Conservation (phyloP, 37 sponge, comb jelly and placozoan species). For the Petrosia ficiformis region DNA sequence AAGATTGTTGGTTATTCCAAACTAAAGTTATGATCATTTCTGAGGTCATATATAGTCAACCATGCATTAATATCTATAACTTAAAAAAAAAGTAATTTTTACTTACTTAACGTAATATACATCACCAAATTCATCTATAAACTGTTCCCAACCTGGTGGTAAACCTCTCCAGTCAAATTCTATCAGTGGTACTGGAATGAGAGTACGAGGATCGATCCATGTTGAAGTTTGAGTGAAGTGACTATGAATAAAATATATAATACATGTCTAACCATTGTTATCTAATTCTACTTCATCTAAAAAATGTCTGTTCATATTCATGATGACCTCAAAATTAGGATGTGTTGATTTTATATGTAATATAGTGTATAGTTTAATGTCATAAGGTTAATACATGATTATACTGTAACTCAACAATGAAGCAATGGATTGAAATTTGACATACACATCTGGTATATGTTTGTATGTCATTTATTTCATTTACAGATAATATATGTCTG, state of each 20-base stretch:
- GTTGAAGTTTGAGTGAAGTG: constrained; percentile 55
- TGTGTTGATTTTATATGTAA: too few relatives aligned
- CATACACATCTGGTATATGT: not conserved
- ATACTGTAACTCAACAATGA: too few relatives aligned
- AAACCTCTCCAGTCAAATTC: constrained; percentile 69
- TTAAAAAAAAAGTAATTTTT: not conserved
- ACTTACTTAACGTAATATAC: constrained; percentile 79
- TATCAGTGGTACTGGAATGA: constrained; percentile 23
- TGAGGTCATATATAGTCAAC: too few relatives aligned
- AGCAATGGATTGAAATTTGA: too few relatives aligned
- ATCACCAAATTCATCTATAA: constrained; percentile 43
- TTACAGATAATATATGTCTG: too few relatives aligned
- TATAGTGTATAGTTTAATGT: too few relatives aligned
- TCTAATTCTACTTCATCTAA: not conserved
- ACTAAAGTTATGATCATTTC: too few relatives aligned
- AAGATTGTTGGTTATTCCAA: too few relatives aligned
- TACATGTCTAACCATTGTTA: not conserved
- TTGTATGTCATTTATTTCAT: too few relatives aligned
- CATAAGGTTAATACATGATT: too few relatives aligned
- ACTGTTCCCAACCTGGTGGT: constrained; percentile 68
- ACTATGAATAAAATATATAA: constrained; percentile 17
- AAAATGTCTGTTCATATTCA: too few relatives aligned
- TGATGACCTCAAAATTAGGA: too few relatives aligned
- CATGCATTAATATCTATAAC: not conserved
- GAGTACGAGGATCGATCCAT: constrained; percentile 66